Percentiles rank a stretch among this genome's conserved stretches.
Evolutionary conservation across 2,113 vertebrate species (phyloP).

Genomic region (Sterrhoptilus dennistouni): DNA sequence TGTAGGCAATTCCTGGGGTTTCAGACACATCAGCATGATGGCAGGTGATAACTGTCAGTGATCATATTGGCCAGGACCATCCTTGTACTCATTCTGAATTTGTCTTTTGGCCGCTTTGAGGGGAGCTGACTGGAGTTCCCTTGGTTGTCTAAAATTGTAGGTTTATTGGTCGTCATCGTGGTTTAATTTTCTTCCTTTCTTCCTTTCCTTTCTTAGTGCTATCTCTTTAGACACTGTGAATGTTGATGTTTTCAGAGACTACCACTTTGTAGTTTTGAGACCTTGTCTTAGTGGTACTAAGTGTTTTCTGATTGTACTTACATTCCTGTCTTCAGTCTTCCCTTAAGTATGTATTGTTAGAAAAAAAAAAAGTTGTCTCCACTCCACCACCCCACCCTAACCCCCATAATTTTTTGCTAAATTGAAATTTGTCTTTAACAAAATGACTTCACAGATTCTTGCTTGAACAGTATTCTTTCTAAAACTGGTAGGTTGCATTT

Average conservation of each 20-base stretch:
- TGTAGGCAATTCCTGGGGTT: background rate
- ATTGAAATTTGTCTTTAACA: background rate
- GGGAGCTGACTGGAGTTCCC: background rate
- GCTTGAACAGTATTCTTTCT: background rate
- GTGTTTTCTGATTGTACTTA: background rate
- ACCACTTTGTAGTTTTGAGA: background rate
- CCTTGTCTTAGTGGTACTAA: background rate
- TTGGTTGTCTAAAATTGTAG: background rate
- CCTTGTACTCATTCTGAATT: background rate
- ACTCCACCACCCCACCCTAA: background rate
- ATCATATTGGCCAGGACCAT: background rate
- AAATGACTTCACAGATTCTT: background rate
- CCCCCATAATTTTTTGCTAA: background rate
- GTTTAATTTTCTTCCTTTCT: background rate
- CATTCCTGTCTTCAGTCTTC: background rate
- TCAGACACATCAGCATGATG: background rate
- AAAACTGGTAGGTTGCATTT: background rate
- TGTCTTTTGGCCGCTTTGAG: background rate
- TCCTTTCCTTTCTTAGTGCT: background rate
- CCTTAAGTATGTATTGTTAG: background rate
- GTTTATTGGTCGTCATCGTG: background rate
- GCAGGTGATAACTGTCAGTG: background rate
- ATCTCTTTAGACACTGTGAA: background rate
- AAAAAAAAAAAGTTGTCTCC: background rate
- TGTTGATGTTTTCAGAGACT: background rate